Base-by-base conservation (phyloP, 1,140 invertebrate species). In the Drosophila aff. region DNA sequence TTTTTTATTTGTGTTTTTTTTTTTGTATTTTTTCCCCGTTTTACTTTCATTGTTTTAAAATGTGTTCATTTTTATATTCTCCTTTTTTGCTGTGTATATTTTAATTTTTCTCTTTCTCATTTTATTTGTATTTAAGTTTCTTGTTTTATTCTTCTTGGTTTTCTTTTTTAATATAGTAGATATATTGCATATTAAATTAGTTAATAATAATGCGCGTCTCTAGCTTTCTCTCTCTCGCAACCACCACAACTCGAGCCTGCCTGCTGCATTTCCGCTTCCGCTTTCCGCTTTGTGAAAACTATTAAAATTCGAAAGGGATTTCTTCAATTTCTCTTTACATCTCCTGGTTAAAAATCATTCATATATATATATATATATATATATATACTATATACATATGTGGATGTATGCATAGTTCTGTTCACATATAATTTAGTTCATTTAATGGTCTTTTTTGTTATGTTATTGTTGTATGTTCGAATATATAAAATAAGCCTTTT, bases 21-120 rank as follows among this genome's bases (percentile, higher is more conserved):
- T 69, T 66, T 60, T 10, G 10, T 62, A 36, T 38, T 74, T 72
- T 61, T 61, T 62, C 38, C 44, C 57, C 49, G 46, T 75, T 78
- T 87, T 76, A 47, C 53, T 79, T 83, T 89, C 77, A 89, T 89
- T 82, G 75, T 85, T 89, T 87, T 81, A 90, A 89, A 89, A 90
- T 89, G 81, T 87, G 66, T 87, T 83, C 82, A 65, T 76, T 82
- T 74, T 83, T 49, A 68, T 52, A 43, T 63, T 46, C 52, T 55
- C 18, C 36, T 18, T 64, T 64, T 61, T 64, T 65, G 46, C 73
- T 28, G 63, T 77, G 71, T 79, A 69, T 65, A 50, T 80, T 76
- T 77, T 49, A 47, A 79, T 41, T 62, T 65, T 55, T 44, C 50
- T 23, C 58, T 38, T 38, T 60, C 43, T 58, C 40, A 16, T 50